A percentile compares a stretch with the other conserved stretches of the same genome.
Evolutionary conservation across 2,888 invertebrate species (phyloP).

Genomic region (Leptopilina drosophilae): DNA sequence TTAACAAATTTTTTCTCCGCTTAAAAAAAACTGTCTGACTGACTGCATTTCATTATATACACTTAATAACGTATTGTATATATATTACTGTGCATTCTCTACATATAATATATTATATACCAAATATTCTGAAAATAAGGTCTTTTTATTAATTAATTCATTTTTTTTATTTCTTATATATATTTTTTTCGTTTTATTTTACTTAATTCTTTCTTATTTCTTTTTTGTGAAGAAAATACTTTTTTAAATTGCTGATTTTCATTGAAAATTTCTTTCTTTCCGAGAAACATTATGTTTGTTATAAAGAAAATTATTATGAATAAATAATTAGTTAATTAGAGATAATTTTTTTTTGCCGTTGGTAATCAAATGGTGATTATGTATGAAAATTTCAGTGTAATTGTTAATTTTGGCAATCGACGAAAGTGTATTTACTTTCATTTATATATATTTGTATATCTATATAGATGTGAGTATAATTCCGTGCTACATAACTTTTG

Average conservation of each 20-base stretch:
- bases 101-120: slow-evolving; percentile 37
- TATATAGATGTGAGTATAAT: background rate
- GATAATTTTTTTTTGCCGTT: no score
- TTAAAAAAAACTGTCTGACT: slow-evolving; percentile 34
- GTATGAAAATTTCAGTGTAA: background rate
- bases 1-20: slow-evolving; percentile 28
- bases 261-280: no score
- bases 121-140: slow-evolving; percentile 30
- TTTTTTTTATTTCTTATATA: background rate
- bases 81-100: slow-evolving; percentile 40
- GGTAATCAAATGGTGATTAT: no score
- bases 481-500: slow-evolving; percentile 40
- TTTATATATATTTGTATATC: background rate
- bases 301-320: background rate
- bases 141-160: no score
- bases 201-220: no score
- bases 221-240: no score
- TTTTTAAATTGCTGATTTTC: no score
- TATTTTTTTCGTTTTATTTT: no score
- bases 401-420: background rate
- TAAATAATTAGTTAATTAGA: no score
- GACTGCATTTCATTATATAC: slow-evolving; percentile 28
- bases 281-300: no score
- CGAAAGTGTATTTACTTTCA: slow-evolving; percentile 11
- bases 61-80: slow-evolving; percentile 21